Evolutionary conservation across 2,113 vertebrate genomes (phyloP), one percentile per base, ranked within the genome.

Genomic region (Esox niger): DNA sequence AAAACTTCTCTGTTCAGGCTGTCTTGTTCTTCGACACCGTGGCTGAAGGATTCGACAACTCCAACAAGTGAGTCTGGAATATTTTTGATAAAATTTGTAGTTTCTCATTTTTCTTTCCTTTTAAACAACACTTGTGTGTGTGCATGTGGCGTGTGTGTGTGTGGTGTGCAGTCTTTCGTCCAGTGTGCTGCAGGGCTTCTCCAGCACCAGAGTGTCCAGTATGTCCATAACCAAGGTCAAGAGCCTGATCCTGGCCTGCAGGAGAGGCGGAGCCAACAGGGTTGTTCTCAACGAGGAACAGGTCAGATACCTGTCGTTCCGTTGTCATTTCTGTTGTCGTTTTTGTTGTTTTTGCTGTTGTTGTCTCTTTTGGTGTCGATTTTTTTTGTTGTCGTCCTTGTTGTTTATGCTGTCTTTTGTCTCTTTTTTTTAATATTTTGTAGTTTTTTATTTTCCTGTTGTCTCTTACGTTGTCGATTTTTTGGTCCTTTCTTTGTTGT

Each of bases 171-270:
- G 91, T 47, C 67, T 92, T 70, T 89, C 91, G 0, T 86, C 88
- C 49, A 71, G 79, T 25, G 69, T 90, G 60, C 77, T 92, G 11
- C 89, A 91, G 84, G 91, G 91, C 15, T 92, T 92, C 79, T 89
- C 86, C 0, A 89, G 90, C 60, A 89, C 85, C 0, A 35, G 74
- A 1, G 83, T 89, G 46, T 74, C 78, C 54, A 61, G 1, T 0
- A 20, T 90, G n/a, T 0, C 25, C 10, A 54, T 0, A 0, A 0
- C 0, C 1, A 80, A 88, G 55, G 47, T 88, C 66, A 79, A 57
- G 13, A 82, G 13, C 2, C 77, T 92, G 69, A 56, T 92, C 52
- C 76, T 26, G 62, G 82, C 84, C 30, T 89, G 87, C 66, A 73
- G 83, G 26, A 76, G 76, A 27, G 75, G 1, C 27, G 64, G 63